These are phyloP conservation scores for Zaprionus vittiger DNA, from an alignment of 1,140 invertebrate species.

Conservation along the genomic window DNA sequence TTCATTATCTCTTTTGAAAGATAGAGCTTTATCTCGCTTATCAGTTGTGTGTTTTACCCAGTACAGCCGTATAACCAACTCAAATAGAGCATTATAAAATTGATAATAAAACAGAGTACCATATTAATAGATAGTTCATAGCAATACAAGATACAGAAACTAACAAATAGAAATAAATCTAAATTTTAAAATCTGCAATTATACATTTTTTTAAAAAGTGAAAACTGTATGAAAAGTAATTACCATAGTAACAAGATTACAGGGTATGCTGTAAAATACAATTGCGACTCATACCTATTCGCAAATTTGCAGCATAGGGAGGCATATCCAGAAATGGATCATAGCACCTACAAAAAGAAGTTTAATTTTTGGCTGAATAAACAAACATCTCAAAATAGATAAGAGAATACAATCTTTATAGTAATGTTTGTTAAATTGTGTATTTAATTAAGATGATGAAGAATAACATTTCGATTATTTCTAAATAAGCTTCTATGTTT, in stretches of 20 bases:
- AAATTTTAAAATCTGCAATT: neutral
- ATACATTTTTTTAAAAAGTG: no score
- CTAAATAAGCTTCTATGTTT: neutral
- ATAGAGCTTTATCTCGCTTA: slow-evolving; percentile 45
- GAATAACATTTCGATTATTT: no score
- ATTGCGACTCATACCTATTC: neutral
- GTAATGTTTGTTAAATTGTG: neutral
- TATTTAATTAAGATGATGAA: no score
- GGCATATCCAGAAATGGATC: neutral
- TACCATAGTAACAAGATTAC: neutral
- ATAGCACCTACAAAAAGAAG: neutral
- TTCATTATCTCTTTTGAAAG: slow-evolving; percentile 46
- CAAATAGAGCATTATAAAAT: neutral
- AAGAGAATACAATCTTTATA: neutral
- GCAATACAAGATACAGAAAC: neutral
- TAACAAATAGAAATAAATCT: neutral
- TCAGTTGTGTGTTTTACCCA: slow-evolving; percentile 27
- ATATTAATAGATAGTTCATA: neutral
- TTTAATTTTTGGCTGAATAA: neutral
- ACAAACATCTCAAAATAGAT: neutral
- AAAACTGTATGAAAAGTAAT: neutral
- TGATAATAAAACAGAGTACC: neutral
- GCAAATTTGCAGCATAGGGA: neutral
- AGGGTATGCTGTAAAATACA: neutral
- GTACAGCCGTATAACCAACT: neutral